A percentile compares a stretch with the other conserved stretches of the same genome.
Evolutionary conservation across 2,113 vertebrate genomes (phyloP).

Genomic region (Glareola pratincola): DNA sequence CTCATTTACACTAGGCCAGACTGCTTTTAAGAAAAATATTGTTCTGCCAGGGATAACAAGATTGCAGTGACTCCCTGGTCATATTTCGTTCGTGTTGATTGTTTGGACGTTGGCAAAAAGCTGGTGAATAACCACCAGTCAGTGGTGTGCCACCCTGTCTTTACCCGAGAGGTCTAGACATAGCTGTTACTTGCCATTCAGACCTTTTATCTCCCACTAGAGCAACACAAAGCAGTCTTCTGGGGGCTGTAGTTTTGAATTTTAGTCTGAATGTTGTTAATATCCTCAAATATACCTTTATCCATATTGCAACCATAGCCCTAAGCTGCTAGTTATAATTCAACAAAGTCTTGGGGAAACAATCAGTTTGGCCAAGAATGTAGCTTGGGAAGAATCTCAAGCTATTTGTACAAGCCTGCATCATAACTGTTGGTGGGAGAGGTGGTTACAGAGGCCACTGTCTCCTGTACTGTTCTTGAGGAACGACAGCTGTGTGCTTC

Average conservation of each 20-base stretch:
- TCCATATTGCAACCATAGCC: neutral
- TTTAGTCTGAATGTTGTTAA: neutral
- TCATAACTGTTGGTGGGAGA: neutral
- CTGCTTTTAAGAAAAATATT: neutral
- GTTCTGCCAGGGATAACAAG: neutral
- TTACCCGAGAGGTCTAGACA: neutral
- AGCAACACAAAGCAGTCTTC: neutral
- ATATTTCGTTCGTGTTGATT: neutral
- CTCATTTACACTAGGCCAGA: neutral
- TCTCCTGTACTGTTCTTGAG: neutral
- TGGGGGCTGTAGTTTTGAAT: neutral
- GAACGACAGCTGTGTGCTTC: constrained; percentile 28
- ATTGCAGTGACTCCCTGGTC: neutral
- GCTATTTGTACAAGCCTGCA: neutral
- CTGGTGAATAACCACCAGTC: neutral
- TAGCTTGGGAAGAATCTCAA: neutral
- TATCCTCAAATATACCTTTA: neutral
- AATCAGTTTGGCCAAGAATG: neutral
- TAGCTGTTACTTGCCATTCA: neutral
- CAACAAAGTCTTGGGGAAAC: neutral
- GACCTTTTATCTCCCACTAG: neutral
- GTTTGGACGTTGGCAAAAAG: neutral
- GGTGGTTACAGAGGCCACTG: neutral
- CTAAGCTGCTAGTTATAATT: neutral
- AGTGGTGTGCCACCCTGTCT: neutral